phyloP scores from a whole-genome alignment of 2,888 invertebrate species.

The Eupithecia abbreviata region DNA sequence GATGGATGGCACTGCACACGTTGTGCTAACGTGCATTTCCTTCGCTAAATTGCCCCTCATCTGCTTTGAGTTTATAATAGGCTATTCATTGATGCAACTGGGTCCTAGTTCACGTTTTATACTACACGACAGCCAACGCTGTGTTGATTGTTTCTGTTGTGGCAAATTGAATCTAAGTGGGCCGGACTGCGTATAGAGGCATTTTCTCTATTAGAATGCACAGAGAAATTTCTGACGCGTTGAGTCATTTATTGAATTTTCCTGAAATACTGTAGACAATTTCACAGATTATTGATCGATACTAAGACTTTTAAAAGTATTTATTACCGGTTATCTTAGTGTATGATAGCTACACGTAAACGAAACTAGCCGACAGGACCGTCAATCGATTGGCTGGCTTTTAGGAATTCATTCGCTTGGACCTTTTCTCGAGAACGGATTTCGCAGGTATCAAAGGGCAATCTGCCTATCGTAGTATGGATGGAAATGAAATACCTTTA shows the following conservation, averaged over 20 bases:
- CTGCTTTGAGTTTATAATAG: slow-evolving; percentile 32
- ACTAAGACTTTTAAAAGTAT: neutral
- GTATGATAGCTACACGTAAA: neutral
- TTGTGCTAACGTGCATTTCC: slow-evolving; percentile 34
- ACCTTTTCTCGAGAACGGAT: neutral
- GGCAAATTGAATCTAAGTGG: neutral
- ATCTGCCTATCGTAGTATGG: neutral
- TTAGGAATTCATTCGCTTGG: neutral
- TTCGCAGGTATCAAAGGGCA: slow-evolving; percentile 3
- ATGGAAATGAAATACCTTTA: neutral
- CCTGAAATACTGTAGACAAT: neutral
- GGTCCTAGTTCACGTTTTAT: neutral
- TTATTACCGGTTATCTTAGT: neutral
- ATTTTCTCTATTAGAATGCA: neutral
- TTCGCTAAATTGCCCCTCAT: slow-evolving; percentile 40
- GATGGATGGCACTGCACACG: slow-evolving; percentile 8
- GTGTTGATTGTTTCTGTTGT: neutral
- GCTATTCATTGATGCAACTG: slow-evolving; percentile 24
- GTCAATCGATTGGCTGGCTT: neutral
- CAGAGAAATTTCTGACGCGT: neutral
- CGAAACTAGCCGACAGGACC: neutral
- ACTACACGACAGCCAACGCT: neutral
- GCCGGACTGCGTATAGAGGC: neutral
- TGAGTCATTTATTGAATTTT: neutral
- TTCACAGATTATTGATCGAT: neutral